Conservation (phyloP, 2,888 invertebrate genomes). For the Dicyrtoma fusca region DNA sequence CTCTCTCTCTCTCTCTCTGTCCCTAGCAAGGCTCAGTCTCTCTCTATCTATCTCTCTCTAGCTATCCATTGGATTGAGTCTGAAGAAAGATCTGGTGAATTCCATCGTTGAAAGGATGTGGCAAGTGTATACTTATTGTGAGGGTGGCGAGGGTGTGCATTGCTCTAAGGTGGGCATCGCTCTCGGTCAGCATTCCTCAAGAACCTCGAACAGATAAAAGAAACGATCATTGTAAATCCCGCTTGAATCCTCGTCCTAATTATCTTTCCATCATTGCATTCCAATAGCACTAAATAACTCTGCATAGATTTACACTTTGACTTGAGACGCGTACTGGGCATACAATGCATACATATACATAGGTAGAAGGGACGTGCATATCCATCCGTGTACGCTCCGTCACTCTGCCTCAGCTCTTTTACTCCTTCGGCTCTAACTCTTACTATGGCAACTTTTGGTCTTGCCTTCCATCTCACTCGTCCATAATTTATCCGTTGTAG, state of each 20-base stretch:
- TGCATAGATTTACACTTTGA: slow-evolving; percentile 35
- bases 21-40: neutral
- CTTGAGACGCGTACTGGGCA: neutral
- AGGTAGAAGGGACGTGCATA: too few relatives aligned
- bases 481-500: too few relatives aligned
- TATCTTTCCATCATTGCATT: slow-evolving; percentile 39
- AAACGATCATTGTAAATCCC: slow-evolving; percentile 38
- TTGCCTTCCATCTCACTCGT: slow-evolving; percentile 7
- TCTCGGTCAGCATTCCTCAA: slow-evolving; percentile 51
- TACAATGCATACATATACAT: too few relatives aligned
- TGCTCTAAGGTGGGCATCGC: slow-evolving; percentile 45
- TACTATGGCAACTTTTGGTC: slow-evolving; percentile 23
- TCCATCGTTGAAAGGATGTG: neutral
- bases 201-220: slow-evolving; percentile 7
- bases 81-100: neutral
- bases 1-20: slow-evolving; percentile 1
- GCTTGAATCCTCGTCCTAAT: slow-evolving; percentile 35
- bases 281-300: slow-evolving; percentile 39
- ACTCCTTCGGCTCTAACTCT: neutral
- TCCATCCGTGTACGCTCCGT: neutral
- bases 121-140: slow-evolving; percentile 35
- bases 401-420: too few relatives aligned
- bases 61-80: neutral
- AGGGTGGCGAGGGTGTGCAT: slow-evolving; percentile 55
- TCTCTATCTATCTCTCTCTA: slow-evolving; percentile 1